Percentiles rank a stretch among this genome's conserved stretches.
Conservation (phyloP, 1,140 invertebrate genomes). For the Ceratina australensis region DNA sequence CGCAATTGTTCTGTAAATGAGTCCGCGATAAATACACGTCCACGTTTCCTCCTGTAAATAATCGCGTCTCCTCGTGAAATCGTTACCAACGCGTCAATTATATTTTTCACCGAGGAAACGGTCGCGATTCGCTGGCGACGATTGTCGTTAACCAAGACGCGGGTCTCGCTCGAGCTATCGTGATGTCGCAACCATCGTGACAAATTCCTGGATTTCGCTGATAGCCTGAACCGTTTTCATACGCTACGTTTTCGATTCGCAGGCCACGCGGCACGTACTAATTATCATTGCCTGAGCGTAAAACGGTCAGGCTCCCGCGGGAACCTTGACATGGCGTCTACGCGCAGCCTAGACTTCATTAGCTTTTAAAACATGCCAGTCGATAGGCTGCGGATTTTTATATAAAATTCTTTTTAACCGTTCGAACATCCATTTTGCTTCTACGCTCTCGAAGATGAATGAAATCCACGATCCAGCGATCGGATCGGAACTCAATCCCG, state of each 20-base stretch:
- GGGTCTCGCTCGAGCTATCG: neutral
- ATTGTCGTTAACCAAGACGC: neutral
- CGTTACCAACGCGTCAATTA: neutral
- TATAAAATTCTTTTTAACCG: no score
- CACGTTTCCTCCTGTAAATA: no score
- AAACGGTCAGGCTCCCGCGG: neutral
- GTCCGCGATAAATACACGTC: no score
- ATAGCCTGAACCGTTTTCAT: neutral
- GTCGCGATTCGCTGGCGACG: neutral
- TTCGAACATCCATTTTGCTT: no score
- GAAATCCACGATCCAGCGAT: no score
- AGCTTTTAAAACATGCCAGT: neutral
- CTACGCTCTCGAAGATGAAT: no score
- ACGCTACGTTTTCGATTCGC: constrained; percentile 1
- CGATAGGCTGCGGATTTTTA: neutral
- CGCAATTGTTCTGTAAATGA: no score
- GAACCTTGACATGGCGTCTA: constrained; percentile 24
- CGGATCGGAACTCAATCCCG: neutral
- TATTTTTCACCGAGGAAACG: neutral
- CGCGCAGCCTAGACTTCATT: neutral
- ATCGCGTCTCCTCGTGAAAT: neutral
- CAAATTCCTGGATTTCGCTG: neutral
- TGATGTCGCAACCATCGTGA: neutral
- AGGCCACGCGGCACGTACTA: neutral
- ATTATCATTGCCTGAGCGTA: constrained; percentile 30